A percentile compares a stretch with the other conserved stretches of the same genome.
Evolutionary conservation across 2,113 vertebrate genomes (phyloP).

Genomic region (Rhadina sibilatrix): DNA sequence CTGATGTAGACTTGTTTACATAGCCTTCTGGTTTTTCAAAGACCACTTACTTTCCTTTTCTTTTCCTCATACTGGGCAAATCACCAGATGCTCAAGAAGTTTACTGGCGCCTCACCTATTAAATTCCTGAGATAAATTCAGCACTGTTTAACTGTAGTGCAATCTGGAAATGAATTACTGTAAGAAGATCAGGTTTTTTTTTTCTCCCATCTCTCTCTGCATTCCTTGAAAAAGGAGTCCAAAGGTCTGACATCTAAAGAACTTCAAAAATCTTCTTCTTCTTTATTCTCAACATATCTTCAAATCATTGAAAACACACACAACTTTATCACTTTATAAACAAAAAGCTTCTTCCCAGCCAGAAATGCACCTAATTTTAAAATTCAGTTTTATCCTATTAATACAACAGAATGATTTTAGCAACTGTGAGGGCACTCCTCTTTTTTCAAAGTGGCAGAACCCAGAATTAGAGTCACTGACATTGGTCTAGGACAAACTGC

Average conservation of each 20-base stretch:
- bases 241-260: background rate
- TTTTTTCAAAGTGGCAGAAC: background rate
- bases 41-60: background rate
- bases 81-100: background rate
- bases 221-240: background rate
- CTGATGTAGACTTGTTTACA: background rate
- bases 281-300: background rate
- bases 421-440: background rate
- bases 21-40: background rate
- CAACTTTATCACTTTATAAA: background rate
- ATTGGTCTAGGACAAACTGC: background rate
- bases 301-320: background rate
- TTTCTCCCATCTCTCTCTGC: background rate
- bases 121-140: slow-evolving; percentile 38
- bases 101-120: background rate
- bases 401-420: background rate
- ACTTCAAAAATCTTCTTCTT: background rate
- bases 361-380: background rate
- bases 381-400: background rate
- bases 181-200: background rate
- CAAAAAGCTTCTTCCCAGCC: background rate
- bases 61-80: background rate
- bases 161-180: background rate
- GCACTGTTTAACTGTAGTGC: background rate
- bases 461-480: background rate